Evolutionary conservation across 1,140 invertebrate species (phyloP), one percentile per base, ranked within the genome.

Genomic region (Drosophila saltans): DNA sequence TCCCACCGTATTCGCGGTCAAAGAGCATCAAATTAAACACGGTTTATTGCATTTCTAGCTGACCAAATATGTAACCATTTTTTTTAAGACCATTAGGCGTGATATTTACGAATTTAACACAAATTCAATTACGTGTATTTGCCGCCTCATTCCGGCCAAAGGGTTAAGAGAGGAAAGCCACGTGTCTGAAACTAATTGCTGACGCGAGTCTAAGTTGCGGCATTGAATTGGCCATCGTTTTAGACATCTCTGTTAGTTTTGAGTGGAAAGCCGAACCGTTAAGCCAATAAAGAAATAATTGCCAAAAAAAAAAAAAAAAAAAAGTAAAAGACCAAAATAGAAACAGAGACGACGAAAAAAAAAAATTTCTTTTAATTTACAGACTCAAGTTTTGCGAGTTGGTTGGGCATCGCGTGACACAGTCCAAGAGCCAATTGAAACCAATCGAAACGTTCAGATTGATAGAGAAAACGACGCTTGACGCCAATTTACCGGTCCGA

Each of bases 131-230:
- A 82, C 67, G 65, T 60, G 67, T 73, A 68, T 72, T 71, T 72
- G 61, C 57, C 68, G 72, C 55, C 72, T 64, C 79, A 77, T 77
- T 88, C 76, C 59, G 56, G 56, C 36, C 70, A 73, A 82, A 80
- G 83, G 80, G 83, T 75, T 80, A 80, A 72, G 62, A 45, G 45
- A 30, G 6, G 62, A 36, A 39, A 26, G 9, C 9, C 65, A 11
- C 84, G 84, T 89, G 73, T 88, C 55, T 52, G 73, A 60, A 67
- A 80, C 69, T 86, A 88, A 86, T 82, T 81, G 82, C 78, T 60
- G 28, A 26, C 41, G 26, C 41, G n/a, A 30, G 36, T 10, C 62
- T 10, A 64, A 69, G 67, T 48, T 63, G 36, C 21, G 30, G 33
- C 41, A 66, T 39, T 57, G 76, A 21, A 30, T 66, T 52, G 39